phyloP scores from a whole-genome alignment of 1,140 invertebrate species.

The Adoxophyes honmai region DNA sequence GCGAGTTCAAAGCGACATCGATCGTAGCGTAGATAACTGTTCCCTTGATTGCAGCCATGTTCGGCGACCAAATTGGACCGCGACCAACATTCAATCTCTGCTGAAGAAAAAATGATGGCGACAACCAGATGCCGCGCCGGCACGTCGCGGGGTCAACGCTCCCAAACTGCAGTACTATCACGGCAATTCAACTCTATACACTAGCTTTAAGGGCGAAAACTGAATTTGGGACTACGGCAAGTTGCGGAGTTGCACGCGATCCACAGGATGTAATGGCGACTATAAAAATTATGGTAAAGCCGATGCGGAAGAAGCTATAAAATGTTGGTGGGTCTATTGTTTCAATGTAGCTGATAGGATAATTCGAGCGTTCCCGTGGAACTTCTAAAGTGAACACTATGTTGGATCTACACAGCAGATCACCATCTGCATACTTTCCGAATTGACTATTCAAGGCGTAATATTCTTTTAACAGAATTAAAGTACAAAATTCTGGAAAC shows the following conservation, averaged over 20 bases:
- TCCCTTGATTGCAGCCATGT: background rate
- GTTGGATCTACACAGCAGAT: too few species aligned
- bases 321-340: background rate
- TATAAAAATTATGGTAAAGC: slow-evolving; percentile 2
- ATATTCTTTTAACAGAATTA: too few species aligned
- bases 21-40: background rate
- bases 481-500: too few species aligned
- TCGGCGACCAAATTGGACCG: slow-evolving; percentile 3
- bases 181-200: background rate
- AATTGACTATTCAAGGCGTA: too few species aligned
- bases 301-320: background rate
- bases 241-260: background rate
- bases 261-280: background rate
- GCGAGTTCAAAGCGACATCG: background rate
- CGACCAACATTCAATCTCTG: slow-evolving; percentile 2
- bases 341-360: too few species aligned
- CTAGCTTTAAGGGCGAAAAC: too few species aligned
- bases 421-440: too few species aligned
- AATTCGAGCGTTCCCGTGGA: too few species aligned
- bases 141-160: background rate
- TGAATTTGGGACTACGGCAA: too few species aligned
- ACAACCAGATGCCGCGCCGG: background rate
- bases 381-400: too few species aligned
- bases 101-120: slow-evolving; percentile 1
- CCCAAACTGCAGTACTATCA: background rate